Conservation (phyloP, 2,113 vertebrate species). For the Oryzias javanicus region DNA sequence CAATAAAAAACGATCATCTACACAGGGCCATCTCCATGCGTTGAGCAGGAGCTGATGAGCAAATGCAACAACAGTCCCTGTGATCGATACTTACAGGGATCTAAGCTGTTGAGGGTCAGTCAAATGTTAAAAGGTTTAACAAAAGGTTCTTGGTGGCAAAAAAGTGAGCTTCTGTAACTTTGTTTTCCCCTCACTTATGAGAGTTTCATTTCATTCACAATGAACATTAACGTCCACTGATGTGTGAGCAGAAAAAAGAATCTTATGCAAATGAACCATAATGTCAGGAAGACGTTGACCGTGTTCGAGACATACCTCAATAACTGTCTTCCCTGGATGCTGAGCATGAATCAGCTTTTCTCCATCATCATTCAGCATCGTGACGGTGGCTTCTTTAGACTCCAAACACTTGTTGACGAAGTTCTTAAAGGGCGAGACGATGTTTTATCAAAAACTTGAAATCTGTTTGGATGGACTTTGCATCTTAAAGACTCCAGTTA, state of each 20-base stretch:
- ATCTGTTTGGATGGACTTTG: background rate
- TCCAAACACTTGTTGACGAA: constrained; percentile 94
- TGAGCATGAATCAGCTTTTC: constrained; percentile 80
- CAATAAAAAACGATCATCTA: too few species aligned
- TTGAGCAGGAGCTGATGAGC: too few species aligned
- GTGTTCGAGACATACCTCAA: constrained; percentile 80
- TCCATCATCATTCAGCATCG: constrained; percentile 87
- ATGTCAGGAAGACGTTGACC: background rate
- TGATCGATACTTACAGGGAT: too few species aligned
- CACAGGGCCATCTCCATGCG: too few species aligned
- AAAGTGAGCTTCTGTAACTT: too few species aligned
- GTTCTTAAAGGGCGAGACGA: constrained; percentile 74
- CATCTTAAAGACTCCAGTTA: constrained; percentile 22
- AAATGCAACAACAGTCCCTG: too few species aligned
- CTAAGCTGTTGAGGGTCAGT: too few species aligned
- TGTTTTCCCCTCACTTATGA: too few species aligned
- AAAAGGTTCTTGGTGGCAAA: too few species aligned
- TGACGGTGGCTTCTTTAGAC: constrained; percentile 88
- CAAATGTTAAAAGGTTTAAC: too few species aligned
- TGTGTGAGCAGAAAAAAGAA: background rate
- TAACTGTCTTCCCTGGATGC: constrained; percentile 89
- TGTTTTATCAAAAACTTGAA: background rate
- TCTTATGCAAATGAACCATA: background rate
- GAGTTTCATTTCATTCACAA: too few species aligned
- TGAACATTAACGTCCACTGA: too few species aligned